A percentile compares a stretch with the other conserved stretches of the same genome.
phyloP scores from a whole-genome alignment of 92 coral and sea anemone genomes.

The Epizoanthus fatuus region DNA sequence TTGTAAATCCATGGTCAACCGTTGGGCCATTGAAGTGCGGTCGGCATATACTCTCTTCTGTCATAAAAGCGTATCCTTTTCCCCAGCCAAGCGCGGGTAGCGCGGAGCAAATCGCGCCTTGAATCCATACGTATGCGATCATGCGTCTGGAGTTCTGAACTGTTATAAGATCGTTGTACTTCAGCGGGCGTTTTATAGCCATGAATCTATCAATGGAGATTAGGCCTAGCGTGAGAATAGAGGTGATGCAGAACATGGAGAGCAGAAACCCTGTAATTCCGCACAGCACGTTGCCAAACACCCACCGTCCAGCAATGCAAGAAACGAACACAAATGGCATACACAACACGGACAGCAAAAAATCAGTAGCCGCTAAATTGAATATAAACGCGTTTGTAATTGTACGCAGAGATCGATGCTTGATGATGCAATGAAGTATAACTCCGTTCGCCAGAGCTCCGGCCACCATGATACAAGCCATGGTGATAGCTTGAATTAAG shows the following conservation, averaged over 20 bases:
- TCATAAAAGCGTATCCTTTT: conserved; percentile 64
- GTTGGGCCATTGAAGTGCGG: conserved; percentile 81
- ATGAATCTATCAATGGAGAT: conserved; percentile 88
- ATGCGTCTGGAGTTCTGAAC: conserved; percentile 52
- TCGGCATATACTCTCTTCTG: conserved; percentile 81
- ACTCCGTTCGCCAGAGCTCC: conserved; percentile 85
- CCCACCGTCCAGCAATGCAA: conserved; percentile 76
- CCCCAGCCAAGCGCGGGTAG: conserved; percentile 93
- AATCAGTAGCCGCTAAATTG: conserved; percentile 89
- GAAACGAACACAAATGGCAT: conserved; percentile 89
- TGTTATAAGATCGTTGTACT: conserved; percentile 76
- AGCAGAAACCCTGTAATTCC: conserved; percentile 76
- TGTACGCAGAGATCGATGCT: conserved; percentile 73
- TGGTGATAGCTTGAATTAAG: conserved; percentile 69
- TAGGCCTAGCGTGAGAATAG: conserved; percentile 81
- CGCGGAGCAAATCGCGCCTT: conserved; percentile 75
- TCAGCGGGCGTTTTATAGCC: conserved; percentile 87
- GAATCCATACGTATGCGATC: conserved; percentile 76
- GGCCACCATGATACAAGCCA: conserved; percentile 68
- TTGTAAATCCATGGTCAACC: conserved; percentile 85
- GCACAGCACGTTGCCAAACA: conserved; percentile 80
- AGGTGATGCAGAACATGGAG: conserved; percentile 79
- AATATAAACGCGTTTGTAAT: conserved; percentile 85
- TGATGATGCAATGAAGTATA: conserved; percentile 82
- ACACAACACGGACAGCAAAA: conserved; percentile 76